Evolutionary conservation across 2,113 vertebrate species (phyloP).

Genomic region (Pipa parva): DNA sequence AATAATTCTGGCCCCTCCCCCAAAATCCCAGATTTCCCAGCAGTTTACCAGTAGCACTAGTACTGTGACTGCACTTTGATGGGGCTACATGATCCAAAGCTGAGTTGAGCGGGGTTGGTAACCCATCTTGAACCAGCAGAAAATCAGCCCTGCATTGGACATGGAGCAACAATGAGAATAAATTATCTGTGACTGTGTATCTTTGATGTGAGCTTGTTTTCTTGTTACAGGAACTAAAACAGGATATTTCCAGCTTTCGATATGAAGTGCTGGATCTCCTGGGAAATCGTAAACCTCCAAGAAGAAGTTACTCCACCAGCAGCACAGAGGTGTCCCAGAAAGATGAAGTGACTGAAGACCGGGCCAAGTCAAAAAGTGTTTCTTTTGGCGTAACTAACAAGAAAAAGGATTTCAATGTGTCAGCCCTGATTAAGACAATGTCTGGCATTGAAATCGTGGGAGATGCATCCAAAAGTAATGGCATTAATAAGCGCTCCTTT

Average conservation of each 20-base stretch:
- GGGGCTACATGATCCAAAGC: no score
- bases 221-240: conserved; percentile 82
- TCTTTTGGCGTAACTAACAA: conserved; percentile 67
- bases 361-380: conserved; percentile 66
- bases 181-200: no score
- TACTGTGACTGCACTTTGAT: no score
- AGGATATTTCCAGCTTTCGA: conserved; percentile 97
- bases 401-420: conserved; percentile 70
- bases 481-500: conserved; percentile 72
- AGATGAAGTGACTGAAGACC: conserved; percentile 58
- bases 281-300: conserved; percentile 84
- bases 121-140: no score
- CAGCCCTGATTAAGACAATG: conserved; percentile 80
- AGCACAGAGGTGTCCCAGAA: conserved; percentile 77
- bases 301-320: conserved; percentile 84
- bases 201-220: no score
- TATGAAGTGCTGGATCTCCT: conserved; percentile 93
- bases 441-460: conserved; percentile 69
- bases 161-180: no score
- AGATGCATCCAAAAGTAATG: conserved; percentile 85
- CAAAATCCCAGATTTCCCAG: no score
- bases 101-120: no score
- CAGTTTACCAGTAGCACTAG: no score
- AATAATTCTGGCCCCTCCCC: no score
- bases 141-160: no score